phyloP scores from a whole-genome alignment of 2,113 vertebrate species.

The Upupa epops region DNA sequence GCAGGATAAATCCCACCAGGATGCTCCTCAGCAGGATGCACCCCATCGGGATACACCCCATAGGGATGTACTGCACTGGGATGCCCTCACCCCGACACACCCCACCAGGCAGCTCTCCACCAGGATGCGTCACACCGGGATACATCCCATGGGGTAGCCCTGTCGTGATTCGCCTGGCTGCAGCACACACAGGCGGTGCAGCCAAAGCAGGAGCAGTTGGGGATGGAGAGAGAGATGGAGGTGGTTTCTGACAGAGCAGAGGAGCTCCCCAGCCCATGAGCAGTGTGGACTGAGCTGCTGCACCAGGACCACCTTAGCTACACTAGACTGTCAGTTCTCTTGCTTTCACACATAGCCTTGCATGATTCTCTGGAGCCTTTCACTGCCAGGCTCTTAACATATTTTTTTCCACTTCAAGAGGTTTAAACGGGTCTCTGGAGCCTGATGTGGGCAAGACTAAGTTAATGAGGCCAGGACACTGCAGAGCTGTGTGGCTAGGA shows the following conservation, averaged over 20 bases:
- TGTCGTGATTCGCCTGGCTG: no score
- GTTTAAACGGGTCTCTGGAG: background rate
- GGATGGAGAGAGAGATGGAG: background rate
- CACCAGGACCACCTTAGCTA: background rate
- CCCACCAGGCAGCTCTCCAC: rapidly evolving
- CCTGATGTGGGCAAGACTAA: background rate
- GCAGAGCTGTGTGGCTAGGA: background rate
- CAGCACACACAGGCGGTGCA: background rate
- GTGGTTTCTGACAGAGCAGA: background rate
- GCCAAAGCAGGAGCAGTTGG: background rate
- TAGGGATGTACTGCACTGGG: rapidly evolving
- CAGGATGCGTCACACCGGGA: background rate
- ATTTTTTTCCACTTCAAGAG: background rate
- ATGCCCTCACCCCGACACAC: background rate
- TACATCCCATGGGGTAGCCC: no score
- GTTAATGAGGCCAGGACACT: background rate
- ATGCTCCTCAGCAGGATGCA: background rate
- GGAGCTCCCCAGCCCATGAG: no score
- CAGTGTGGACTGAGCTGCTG: rapidly evolving
- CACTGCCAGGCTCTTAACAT: background rate
- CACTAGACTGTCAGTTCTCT: background rate
- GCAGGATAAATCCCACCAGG: background rate
- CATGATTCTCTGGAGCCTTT: background rate
- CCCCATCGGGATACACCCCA: background rate
- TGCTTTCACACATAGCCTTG: rapidly evolving